Percentiles rank a stretch among this genome's conserved stretches.
These are phyloP conservation scores for Drosophila pseudoobscura DNA, from an alignment of 1,140 invertebrate genomes.

Conservation along the genomic window DNA sequence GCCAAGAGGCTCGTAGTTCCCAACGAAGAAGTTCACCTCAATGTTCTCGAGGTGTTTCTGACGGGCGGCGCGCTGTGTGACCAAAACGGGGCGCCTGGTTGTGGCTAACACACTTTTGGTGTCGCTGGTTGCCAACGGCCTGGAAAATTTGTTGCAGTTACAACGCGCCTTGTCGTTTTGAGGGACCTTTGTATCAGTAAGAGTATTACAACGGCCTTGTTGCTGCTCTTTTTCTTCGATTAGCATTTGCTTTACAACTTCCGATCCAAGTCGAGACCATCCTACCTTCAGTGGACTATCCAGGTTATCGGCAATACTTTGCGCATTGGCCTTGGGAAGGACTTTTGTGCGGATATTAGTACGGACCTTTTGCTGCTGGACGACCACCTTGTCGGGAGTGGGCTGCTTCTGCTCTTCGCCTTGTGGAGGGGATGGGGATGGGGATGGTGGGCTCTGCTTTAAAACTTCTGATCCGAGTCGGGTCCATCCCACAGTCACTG, in stretches of 20 bases:
- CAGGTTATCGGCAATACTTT: too few relatives aligned
- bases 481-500: conserved; percentile 9
- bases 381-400: conserved; percentile 94
- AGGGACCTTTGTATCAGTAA: too few relatives aligned
- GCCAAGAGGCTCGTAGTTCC: conserved; percentile 83
- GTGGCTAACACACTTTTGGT: background rate
- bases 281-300: conserved; percentile 73
- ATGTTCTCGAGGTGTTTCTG: conserved; percentile 93
- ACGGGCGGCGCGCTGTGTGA: conserved; percentile 91
- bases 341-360: too few relatives aligned
- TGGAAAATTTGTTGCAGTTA: conserved; percentile 78
- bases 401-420: conserved; percentile 87
- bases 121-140: background rate
- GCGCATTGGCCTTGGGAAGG: background rate
- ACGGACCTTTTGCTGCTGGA: conserved; percentile 56
- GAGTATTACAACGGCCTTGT: too few relatives aligned
- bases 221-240: too few relatives aligned
- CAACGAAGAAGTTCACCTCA: conserved; percentile 93
- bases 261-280: conserved; percentile 84
- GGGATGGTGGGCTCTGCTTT: too few relatives aligned
- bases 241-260: too few relatives aligned
- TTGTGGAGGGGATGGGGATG: too few relatives aligned
- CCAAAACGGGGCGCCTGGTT: too few relatives aligned
- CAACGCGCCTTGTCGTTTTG: conserved; percentile 86
- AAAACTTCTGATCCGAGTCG: too few relatives aligned